A percentile compares a stretch with the other conserved stretches of the same genome.
Conservation (phyloP, 2,113 vertebrate genomes). For the Albula glossodonta region DNA sequence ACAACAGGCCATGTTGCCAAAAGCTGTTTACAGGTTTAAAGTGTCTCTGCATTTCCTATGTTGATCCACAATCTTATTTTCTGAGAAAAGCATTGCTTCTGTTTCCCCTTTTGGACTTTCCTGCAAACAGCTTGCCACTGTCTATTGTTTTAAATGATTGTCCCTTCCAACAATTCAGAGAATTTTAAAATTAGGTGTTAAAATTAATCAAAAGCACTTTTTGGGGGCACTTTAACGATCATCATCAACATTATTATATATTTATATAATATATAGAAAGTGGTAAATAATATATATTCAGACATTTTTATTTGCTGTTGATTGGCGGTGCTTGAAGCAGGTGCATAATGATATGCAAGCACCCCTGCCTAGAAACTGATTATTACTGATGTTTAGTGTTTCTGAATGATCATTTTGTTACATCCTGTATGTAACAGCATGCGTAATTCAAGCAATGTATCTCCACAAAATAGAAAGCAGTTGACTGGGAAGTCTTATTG, state of each 20-base stretch:
- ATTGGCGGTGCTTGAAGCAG: background rate
- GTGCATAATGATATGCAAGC: background rate
- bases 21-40: conserved; percentile 8
- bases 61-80: conserved; percentile 3
- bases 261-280: background rate
- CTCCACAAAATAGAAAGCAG: background rate
- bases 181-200: background rate
- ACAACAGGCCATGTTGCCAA: conserved; percentile 10
- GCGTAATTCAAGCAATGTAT: background rate
- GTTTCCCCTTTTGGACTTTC: background rate
- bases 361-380: background rate
- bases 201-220: background rate
- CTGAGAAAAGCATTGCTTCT: conserved; percentile 9
- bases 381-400: conserved; percentile 3
- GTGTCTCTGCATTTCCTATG: background rate
- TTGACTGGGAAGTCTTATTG: background rate
- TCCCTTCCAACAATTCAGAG: background rate
- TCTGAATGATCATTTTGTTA: background rate
- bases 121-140: conserved; percentile 6
- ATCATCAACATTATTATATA: too few relatives aligned
- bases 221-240: too few relatives aligned
- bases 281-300: background rate
- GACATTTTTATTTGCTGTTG: background rate
- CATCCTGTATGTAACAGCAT: background rate
- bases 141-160: conserved; percentile 4